A percentile compares a stretch with the other conserved stretches of the same genome.
Conservation (phyloP, 2,113 vertebrate species). For the Erinaceus europaeus region DNA sequence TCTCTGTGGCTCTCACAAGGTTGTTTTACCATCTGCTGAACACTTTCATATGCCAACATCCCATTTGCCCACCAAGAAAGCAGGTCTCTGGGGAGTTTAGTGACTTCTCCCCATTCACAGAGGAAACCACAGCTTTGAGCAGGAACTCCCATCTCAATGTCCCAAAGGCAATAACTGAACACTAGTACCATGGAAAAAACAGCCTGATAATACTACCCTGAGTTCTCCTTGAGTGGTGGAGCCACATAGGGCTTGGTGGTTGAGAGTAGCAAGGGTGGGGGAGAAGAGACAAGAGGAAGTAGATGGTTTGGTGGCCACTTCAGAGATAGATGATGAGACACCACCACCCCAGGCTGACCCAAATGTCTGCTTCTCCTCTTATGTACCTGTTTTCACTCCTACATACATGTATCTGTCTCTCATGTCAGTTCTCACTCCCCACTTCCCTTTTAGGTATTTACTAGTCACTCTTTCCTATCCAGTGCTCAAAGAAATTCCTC, state of each 20-base stretch:
- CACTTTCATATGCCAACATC: neutral
- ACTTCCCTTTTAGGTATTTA: neutral
- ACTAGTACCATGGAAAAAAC: neutral
- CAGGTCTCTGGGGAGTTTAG: neutral
- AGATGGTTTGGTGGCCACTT: neutral
- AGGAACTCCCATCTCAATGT: neutral
- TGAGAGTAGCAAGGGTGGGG: neutral
- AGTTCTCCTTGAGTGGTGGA: neutral
- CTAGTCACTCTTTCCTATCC: too few relatives aligned
- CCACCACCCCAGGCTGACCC: neutral
- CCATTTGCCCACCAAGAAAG: neutral
- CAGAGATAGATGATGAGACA: neutral
- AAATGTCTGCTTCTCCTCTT: neutral
- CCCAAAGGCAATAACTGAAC: neutral
- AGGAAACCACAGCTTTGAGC: neutral
- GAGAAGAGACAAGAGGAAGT: neutral
- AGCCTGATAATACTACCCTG: too few relatives aligned
- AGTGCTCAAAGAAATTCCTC: too few relatives aligned
- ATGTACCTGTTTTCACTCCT: neutral
- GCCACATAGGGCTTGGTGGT: neutral
- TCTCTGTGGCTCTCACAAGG: neutral
- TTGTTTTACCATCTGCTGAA: neutral
- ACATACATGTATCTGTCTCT: neutral
- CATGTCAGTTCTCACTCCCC: too few relatives aligned
- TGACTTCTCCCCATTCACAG: neutral